These are phyloP conservation scores for Drosophila antonietae DNA, from an alignment of 2,888 invertebrate genomes.

Conservation along the genomic window DNA sequence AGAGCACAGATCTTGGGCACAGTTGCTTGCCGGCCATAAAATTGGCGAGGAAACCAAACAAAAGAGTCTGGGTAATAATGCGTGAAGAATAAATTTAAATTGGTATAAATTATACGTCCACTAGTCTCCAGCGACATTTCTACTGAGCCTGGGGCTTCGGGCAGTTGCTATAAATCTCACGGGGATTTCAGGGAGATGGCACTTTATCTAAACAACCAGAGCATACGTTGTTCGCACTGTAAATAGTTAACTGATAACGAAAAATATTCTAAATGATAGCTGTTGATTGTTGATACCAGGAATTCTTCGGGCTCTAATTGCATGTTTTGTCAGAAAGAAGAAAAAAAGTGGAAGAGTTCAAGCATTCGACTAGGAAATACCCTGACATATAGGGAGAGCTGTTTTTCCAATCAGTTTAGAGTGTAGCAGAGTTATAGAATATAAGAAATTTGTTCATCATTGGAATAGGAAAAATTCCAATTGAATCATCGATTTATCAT, in stretches of 20 bases:
- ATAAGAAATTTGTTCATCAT: too few relatives aligned
- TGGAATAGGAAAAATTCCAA: too few relatives aligned
- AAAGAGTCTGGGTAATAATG: slow-evolving; percentile 42
- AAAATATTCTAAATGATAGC: neutral
- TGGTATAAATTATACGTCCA: slow-evolving; percentile 52
- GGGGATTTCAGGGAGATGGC: slow-evolving; percentile 47
- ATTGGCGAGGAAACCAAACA: slow-evolving; percentile 47
- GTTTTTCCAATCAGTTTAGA: neutral
- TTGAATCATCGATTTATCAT: neutral
- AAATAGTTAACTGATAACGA: slow-evolving; percentile 30
- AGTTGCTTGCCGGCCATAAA: slow-evolving; percentile 18
- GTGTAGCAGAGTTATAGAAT: too few relatives aligned
- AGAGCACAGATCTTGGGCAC: neutral
- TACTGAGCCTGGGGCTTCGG: slow-evolving; percentile 10
- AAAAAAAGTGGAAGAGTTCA: neutral
- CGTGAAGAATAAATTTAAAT: slow-evolving; percentile 71
- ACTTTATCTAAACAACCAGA: slow-evolving; percentile 38
- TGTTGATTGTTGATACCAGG: slow-evolving; percentile 4
- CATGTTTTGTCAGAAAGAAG: slow-evolving; percentile 1
- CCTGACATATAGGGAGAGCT: neutral
- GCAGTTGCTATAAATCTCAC: slow-evolving; percentile 60
- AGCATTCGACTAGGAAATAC: neutral
- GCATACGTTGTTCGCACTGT: neutral
- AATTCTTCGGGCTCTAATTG: slow-evolving; percentile 11
- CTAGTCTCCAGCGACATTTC: neutral